Evolutionary conservation across 2,797 vertebrate genomes (phyloP).

Genomic region (Poecilia picta): DNA sequence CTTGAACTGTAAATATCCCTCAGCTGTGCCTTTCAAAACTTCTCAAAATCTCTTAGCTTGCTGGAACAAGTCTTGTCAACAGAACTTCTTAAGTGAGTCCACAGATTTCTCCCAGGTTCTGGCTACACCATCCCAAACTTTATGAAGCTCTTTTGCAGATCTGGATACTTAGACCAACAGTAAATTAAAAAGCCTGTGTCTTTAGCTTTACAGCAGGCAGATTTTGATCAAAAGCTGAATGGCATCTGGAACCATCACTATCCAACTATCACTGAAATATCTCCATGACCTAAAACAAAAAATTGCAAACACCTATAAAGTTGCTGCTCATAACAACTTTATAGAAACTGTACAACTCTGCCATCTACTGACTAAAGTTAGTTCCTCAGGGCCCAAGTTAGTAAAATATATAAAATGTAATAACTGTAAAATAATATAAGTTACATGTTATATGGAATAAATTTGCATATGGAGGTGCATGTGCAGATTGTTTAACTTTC

Average conservation of each 20-base stretch:
- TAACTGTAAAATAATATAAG: neutral
- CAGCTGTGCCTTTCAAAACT: neutral
- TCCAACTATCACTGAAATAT: neutral
- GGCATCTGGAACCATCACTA: neutral
- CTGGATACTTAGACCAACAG: neutral
- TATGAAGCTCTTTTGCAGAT: neutral
- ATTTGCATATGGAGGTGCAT: neutral
- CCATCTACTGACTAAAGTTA: constrained; percentile 1
- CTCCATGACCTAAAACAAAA: neutral
- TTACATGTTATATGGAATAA: neutral
- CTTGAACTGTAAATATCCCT: neutral
- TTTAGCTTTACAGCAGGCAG: neutral
- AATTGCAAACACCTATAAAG: neutral
- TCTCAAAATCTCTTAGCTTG: neutral
- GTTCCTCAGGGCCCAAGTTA: neutral
- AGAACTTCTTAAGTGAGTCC: neutral
- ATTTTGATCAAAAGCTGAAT: neutral
- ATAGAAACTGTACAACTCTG: neutral
- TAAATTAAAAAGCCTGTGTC: neutral
- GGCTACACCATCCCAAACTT: neutral
- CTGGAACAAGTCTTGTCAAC: neutral
- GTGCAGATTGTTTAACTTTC: neutral
- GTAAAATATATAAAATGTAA: neutral
- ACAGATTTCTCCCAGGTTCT: neutral
- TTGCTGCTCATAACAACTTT: neutral